phyloP scores from a whole-genome alignment of 2,888 invertebrate species.

The Limenitis camilla region DNA sequence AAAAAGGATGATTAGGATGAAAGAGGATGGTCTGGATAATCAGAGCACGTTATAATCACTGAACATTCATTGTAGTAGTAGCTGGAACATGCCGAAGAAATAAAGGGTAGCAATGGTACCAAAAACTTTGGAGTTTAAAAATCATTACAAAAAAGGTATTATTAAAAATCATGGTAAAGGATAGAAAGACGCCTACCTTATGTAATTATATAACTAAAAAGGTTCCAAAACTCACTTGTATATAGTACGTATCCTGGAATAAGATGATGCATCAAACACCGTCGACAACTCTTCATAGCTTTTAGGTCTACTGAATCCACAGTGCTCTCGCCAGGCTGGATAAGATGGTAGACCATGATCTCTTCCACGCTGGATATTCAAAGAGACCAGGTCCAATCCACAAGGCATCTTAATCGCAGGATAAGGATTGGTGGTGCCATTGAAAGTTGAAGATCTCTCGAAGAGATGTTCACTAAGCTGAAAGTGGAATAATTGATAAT shows the following conservation, averaged over 20 bases:
- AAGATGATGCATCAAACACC: constrained; percentile 79
- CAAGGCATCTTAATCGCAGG: constrained; percentile 53
- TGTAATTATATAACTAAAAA: neutral
- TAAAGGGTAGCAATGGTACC: too few species aligned
- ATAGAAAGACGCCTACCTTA: too few species aligned
- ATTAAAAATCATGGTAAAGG: too few species aligned
- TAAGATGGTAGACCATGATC: constrained; percentile 91
- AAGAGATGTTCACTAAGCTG: constrained; percentile 82
- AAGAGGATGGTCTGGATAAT: too few species aligned
- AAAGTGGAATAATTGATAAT: neutral
- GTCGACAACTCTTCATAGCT: constrained; percentile 78
- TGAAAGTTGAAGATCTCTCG: constrained; percentile 56
- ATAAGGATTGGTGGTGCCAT: constrained; percentile 19
- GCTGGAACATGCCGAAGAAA: too few species aligned
- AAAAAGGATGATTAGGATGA: too few species aligned
- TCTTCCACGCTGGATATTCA: constrained; percentile 91
- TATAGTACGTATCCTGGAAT: constrained; percentile 77
- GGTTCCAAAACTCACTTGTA: constrained; percentile 70
- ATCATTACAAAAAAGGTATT: too few species aligned
- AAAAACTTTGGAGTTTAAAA: too few species aligned
- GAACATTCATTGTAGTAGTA: too few species aligned
- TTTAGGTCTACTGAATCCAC: constrained; percentile 77
- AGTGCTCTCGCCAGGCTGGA: constrained; percentile 83
- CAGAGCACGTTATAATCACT: too few species aligned
- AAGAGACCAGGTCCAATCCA: constrained; percentile 88